A percentile compares a stretch with the other conserved stretches of the same genome.
Evolutionary conservation across 2,888 invertebrate genomes (phyloP).

Genomic region (Heliconius sara): DNA sequence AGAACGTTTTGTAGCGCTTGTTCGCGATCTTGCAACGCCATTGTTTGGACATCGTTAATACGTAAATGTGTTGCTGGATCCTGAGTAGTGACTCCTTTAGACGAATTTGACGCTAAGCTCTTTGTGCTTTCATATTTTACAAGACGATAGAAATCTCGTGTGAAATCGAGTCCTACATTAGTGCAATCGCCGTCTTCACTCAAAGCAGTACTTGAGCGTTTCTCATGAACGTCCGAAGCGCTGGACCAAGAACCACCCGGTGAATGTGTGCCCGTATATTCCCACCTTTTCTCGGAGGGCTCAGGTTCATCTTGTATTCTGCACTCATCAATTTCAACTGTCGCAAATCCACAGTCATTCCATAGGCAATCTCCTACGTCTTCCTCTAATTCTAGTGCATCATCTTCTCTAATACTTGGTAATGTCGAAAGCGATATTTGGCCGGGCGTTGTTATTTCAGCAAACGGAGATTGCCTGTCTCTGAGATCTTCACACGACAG

Average conservation of each 20-base stretch:
- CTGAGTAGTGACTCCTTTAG: constrained; percentile 85
- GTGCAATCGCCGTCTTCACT: constrained; percentile 89
- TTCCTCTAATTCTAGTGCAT: constrained; percentile 88
- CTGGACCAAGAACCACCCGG: constrained; percentile 86
- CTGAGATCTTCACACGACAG: constrained; percentile 88
- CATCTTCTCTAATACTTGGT: constrained; percentile 90
- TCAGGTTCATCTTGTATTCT: constrained; percentile 78
- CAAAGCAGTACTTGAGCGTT: constrained; percentile 87
- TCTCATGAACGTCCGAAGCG: constrained; percentile 85
- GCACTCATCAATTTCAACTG: constrained; percentile 87
- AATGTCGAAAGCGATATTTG: constrained; percentile 86
- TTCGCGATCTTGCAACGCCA: constrained; percentile 85
- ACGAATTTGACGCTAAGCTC: constrained; percentile 90
- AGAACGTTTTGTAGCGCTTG: constrained; percentile 89
- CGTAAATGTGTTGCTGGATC: constrained; percentile 78
- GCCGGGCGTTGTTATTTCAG: constrained; percentile 84
- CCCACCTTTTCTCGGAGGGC: constrained; percentile 86
- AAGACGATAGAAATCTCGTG: constrained; percentile 90
- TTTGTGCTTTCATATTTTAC: constrained; percentile 92
- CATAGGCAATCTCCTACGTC: constrained; percentile 89
- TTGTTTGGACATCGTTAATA: constrained; percentile 76
- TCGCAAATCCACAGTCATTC: constrained; percentile 89
- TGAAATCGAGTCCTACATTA: constrained; percentile 89
- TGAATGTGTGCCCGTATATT: constrained; percentile 83
- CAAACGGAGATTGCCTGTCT: constrained; percentile 80